Percentiles rank a stretch among this genome's conserved stretches.
Evolutionary conservation across 2,113 vertebrate species (phyloP).

Genomic region (Boulengeromyrus knoepffleri): DNA sequence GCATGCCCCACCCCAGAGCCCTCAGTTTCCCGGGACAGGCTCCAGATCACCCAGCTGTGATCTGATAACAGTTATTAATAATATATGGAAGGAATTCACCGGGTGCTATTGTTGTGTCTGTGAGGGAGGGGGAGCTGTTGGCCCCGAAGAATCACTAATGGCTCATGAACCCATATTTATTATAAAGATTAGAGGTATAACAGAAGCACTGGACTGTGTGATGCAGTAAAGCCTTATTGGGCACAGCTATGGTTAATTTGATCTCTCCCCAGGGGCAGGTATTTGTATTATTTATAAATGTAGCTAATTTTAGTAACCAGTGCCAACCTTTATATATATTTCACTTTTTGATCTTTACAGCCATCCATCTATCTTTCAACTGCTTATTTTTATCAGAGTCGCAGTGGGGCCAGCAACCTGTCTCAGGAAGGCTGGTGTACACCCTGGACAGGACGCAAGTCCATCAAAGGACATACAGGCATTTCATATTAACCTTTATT

Average conservation of each 20-base stretch:
- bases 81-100: neutral
- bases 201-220: neutral
- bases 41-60: neutral
- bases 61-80: slow-evolving; percentile 1
- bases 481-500: neutral
- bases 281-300: neutral
- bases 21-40: neutral
- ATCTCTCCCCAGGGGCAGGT: neutral
- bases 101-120: neutral
- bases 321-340: neutral
- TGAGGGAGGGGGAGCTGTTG: neutral
- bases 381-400: neutral
- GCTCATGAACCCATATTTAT: neutral
- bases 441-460: neutral
- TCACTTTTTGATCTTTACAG: neutral
- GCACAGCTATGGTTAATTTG: neutral
- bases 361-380: neutral
- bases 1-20: neutral
- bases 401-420: neutral
- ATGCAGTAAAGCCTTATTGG: neutral
- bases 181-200: neutral
- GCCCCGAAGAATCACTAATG: neutral
- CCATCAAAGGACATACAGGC: neutral
- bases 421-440: neutral
- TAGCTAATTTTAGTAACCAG: neutral